Evolutionary conservation across 2,797 vertebrate genomes (phyloP).

Genomic region (Corythornis leucogaster): DNA sequence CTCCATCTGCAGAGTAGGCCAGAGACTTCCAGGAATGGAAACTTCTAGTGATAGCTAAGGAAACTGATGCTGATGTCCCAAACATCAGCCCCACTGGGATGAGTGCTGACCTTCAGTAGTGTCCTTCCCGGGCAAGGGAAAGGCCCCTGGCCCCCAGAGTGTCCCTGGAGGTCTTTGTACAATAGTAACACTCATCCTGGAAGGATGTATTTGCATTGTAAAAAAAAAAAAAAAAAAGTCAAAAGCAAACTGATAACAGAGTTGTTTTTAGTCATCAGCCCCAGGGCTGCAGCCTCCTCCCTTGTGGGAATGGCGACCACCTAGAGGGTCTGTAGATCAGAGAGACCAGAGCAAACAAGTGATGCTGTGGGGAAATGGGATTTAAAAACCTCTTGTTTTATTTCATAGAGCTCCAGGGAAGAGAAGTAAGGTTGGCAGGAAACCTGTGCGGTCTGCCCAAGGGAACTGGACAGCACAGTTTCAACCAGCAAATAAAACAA

Average conservation of each 20-base stretch:
- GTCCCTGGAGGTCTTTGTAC: slow-evolving; percentile 56
- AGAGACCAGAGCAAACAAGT: not conserved
- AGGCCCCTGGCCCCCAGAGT: slow-evolving; percentile 22
- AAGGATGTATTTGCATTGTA: slow-evolving; percentile 59
- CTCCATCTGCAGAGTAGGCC: not conserved
- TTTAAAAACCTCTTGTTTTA: slow-evolving; percentile 37
- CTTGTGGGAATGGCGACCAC: not conserved
- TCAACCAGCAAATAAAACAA: slow-evolving; percentile 46
- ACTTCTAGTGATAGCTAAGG: slow-evolving; percentile 55
- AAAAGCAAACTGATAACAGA: slow-evolving; percentile 47
- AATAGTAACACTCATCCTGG: slow-evolving; percentile 67
- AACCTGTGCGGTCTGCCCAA: slow-evolving; percentile 21
- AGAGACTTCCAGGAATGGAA: slow-evolving; percentile 69
- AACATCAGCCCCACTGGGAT: not conserved
- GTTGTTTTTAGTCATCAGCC: slow-evolving; percentile 5
- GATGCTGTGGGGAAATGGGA: slow-evolving; percentile 12
- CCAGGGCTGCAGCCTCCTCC: not conserved
- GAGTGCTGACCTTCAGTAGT: slow-evolving; percentile 59
- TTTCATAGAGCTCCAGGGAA: slow-evolving; percentile 32
- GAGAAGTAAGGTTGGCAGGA: slow-evolving; percentile 37
- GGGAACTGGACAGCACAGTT: slow-evolving; percentile 37
- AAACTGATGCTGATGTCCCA: slow-evolving; percentile 42
- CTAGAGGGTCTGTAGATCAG: not conserved
- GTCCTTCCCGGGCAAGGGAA: slow-evolving; percentile 55
- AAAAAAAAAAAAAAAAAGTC: slow-evolving; percentile 22